Evolutionary conservation across 1,140 invertebrate genomes (phyloP), one percentile per base, ranked within the genome.

Genomic region (Microplitis mediator): DNA sequence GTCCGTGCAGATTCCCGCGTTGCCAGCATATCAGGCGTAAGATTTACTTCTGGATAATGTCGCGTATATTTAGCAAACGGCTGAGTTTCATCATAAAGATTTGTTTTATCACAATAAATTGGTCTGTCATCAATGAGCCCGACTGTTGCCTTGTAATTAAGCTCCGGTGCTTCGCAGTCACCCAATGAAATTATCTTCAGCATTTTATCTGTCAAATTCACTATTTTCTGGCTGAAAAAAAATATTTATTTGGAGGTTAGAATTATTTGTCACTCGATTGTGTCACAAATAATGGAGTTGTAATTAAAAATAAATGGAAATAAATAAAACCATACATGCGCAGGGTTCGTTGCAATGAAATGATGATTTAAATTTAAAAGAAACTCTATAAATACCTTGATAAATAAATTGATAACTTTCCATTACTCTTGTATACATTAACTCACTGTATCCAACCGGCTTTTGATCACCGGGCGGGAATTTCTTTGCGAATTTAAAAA

Each of bases 11-110:
- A 83, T 72, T 87, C 86, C 11, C 85, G 79, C 0, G 82, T 86
- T 4, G 84, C 79, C 0, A 86, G 75, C 76, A 83, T 85, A 52
- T 87, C 86, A 14, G 80, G 76, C 0, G 84, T 85, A 11, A 87
- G 79, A 9, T 76, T 80, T 6, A 85, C 74, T 16, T 81, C 75
- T 5, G 85, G 85, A 72, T 84, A 81, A 0, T 84, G 76, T 0
- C 81, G 77, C 13, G 86, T 65, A 56, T 82, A 82, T 23, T 75
- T 78, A 0, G 70, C 75, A 66, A 84, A 84, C 0, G 81, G 78
- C 62, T 85, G 84, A 3, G 78, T 76, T 65, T 86, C 84, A 61
- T 84, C 79, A 13, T 80, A 71, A 1, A 86, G 61, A 6, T 80
- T 73, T 11, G 81, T 69, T 65, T 76, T 80, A 4, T 77, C 69